A percentile compares a stretch with the other conserved stretches of the same genome.
These are phyloP conservation scores for Rhodophaea formosa DNA, from an alignment of 2,888 invertebrate genomes.

Conservation along the genomic window DNA sequence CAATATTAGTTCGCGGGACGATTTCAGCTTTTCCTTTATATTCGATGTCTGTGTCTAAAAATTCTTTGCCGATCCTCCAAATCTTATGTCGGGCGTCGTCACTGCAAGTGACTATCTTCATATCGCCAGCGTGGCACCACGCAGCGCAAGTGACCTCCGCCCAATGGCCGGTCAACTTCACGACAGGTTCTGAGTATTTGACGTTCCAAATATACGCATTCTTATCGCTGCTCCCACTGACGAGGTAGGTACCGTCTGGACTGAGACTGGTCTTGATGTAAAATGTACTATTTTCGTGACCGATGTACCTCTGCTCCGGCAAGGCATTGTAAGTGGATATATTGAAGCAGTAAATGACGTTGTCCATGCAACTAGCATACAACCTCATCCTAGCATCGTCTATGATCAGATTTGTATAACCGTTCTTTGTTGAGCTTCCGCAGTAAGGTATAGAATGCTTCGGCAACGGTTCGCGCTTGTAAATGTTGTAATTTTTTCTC, in stretches of 20 bases:
- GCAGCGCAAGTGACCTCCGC: slow-evolving; percentile 94
- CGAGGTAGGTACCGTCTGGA: slow-evolving; percentile 89
- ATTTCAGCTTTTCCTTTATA: slow-evolving; percentile 60
- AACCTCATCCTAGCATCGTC: slow-evolving; percentile 85
- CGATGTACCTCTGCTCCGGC: slow-evolving; percentile 84
- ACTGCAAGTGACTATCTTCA: slow-evolving; percentile 88
- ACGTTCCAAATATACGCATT: slow-evolving; percentile 93
- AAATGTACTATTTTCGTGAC: slow-evolving; percentile 90
- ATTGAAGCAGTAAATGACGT: slow-evolving; percentile 92
- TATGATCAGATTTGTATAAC: slow-evolving; percentile 89
- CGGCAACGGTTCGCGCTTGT: slow-evolving; percentile 86
- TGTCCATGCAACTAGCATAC: slow-evolving; percentile 94
- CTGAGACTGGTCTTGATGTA: slow-evolving; percentile 92
- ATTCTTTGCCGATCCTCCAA: slow-evolving; percentile 85
- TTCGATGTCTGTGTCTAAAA: slow-evolving; percentile 48
- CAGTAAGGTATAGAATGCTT: slow-evolving; percentile 87
- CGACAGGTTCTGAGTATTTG: slow-evolving; percentile 83
- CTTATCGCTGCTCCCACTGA: slow-evolving; percentile 94
- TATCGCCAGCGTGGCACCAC: slow-evolving; percentile 84
- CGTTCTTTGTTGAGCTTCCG: slow-evolving; percentile 85
- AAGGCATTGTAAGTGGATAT: slow-evolving; percentile 84
- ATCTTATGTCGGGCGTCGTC: slow-evolving; percentile 90
- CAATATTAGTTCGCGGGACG: slow-evolving; percentile 42
- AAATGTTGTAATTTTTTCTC: slow-evolving; percentile 87
- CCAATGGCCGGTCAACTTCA: slow-evolving; percentile 87